phyloP scores from a whole-genome alignment of 2,888 invertebrate genomes.

The Barypeithes pellucidus region DNA sequence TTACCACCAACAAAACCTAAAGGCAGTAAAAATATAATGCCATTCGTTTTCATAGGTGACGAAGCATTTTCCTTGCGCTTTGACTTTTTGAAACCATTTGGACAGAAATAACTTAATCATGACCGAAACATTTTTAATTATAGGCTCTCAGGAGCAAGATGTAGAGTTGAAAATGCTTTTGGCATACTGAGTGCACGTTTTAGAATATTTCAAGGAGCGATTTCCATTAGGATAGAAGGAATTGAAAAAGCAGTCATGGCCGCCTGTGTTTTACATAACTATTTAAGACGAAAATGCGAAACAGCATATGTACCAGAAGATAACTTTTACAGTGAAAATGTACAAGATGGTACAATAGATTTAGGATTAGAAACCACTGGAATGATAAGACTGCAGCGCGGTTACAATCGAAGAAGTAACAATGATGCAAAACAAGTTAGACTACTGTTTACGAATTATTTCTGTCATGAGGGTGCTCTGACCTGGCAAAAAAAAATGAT shows the following conservation, averaged over 20 bases:
- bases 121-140: slow-evolving; percentile 31
- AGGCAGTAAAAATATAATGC: slow-evolving; percentile 3
- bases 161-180: slow-evolving; percentile 20
- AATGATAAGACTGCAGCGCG: too few relatives aligned
- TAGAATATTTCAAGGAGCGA: slow-evolving; percentile 11
- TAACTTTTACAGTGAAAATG: slow-evolving; percentile 14
- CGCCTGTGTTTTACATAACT: slow-evolving; percentile 14
- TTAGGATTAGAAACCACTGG: background rate
- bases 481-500: slow-evolving; percentile 1
- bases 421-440: too few relatives aligned
- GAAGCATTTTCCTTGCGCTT: slow-evolving; percentile 44
- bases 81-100: slow-evolving; percentile 48
- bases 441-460: slow-evolving; percentile 4
- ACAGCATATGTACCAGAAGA: slow-evolving; percentile 3
- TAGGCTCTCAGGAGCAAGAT: background rate
- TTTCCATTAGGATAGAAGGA: slow-evolving; percentile 5
- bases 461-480: background rate
- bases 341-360: background rate
- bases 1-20: slow-evolving; percentile 19
- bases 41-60: slow-evolving; percentile 47
- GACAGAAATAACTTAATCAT: slow-evolving; percentile 30
- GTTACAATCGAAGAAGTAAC: too few relatives aligned
- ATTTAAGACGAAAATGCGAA: slow-evolving; percentile 8
- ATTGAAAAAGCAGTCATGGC: slow-evolving; percentile 6
- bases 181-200: too few relatives aligned